A percentile compares a stretch with the other conserved stretches of the same genome.
Conservation (phyloP, 30 jellyfish, hydroid and myxozoan genomes). For the Sanderia malayensis region DNA sequence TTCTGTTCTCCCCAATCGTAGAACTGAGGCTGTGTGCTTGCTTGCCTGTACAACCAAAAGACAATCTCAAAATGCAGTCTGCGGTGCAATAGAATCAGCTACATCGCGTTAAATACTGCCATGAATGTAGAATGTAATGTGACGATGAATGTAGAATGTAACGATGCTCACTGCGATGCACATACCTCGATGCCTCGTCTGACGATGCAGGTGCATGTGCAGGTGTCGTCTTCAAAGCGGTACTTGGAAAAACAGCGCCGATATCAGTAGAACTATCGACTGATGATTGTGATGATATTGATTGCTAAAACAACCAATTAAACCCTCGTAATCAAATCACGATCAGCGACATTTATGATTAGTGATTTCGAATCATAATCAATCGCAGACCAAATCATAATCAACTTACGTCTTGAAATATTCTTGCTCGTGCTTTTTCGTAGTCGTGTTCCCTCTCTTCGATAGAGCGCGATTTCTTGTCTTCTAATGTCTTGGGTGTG, state of each 20-base stretch:
- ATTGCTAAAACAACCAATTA: conserved; percentile 9
- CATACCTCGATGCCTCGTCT: not conserved
- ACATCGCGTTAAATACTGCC: too few relatives aligned
- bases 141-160: too few relatives aligned
- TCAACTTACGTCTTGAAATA: conserved; percentile 74
- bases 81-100: too few relatives aligned
- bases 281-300: conserved; percentile 61
- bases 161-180: too few relatives aligned
- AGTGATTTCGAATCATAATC: not conserved
- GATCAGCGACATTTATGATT: too few relatives aligned
- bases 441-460: conserved; percentile 88
- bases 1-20: conserved; percentile 70
- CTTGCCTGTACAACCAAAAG: conserved; percentile 47
- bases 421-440: conserved; percentile 79
- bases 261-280: conserved; percentile 51
- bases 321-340: too few relatives aligned
- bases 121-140: too few relatives aligned
- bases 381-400: not conserved
- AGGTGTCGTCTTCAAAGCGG: not conserved
- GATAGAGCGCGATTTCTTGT: conserved; percentile 75
- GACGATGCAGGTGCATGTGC: conserved; percentile 9
- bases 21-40: conserved; percentile 62
- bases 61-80: too few relatives aligned
- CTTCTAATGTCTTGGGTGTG: conserved; percentile 69
- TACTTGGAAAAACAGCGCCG: conserved; percentile 2